Base-by-base conservation (phyloP, 2,888 invertebrate genomes). In the Ctena decussata region DNA sequence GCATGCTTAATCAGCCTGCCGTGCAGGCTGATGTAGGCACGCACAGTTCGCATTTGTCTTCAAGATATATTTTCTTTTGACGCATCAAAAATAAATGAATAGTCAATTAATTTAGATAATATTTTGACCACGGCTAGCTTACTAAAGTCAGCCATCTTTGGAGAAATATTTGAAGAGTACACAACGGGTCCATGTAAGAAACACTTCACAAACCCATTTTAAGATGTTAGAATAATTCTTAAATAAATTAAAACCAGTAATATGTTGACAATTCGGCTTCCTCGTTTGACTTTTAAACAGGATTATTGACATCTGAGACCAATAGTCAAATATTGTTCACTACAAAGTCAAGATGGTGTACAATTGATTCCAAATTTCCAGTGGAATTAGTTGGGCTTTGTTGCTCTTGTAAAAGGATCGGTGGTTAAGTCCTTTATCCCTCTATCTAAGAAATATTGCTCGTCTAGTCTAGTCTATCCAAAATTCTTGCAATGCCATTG, bases 41-140 rank as follows among this genome's bases (percentile, higher is more conserved):
- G n/a, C n/a, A n/a, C n/a, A n/a, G n/a, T n/a, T n/a, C n/a, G n/a
- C n/a, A n/a, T n/a, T n/a, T n/a, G n/a, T n/a, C n/a, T n/a, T n/a
- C n/a, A n/a, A n/a, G n/a, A n/a, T n/a, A n/a, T n/a, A n/a, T n/a
- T n/a, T n/a, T n/a, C n/a, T n/a, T n/a, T n/a, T n/a, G n/a, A n/a
- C n/a, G n/a, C n/a, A n/a, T n/a, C n/a, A n/a, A n/a, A 18, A 65
- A 65, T 65, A 65, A 65, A 65, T 65, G 65, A 65, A 65, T 65
- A 32, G 65, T 65, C 65, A 65, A 65, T 65, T 65, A 65, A 65
- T 65, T 65, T 65, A 65, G 35, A 32, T 65, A 65, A 65, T 21
- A 65, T 35, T 53, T 30, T 65, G 65, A 35, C 65, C 65, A 35
- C 5, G 35, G 35, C 65, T 11, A 65, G 8, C 6, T 65, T 5